Evolutionary conservation across 1,140 invertebrate species (phyloP).

Genomic region (Pollicipes pollicipes): DNA sequence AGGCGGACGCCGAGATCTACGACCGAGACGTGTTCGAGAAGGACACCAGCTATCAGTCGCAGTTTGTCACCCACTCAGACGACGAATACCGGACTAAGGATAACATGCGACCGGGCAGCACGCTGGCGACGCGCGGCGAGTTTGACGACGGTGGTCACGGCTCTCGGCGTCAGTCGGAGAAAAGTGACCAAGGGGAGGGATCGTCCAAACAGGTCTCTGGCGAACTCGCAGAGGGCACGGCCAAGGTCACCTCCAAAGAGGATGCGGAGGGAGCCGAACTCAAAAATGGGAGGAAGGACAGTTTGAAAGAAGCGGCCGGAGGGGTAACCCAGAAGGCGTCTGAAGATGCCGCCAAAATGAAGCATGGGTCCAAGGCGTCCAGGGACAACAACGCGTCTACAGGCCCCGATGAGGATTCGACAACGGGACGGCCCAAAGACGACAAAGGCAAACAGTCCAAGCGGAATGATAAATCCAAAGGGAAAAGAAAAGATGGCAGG

Average conservation of each 20-base stretch:
- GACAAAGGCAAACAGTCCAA: not conserved
- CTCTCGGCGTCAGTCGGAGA: not conserved
- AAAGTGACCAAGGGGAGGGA: not conserved
- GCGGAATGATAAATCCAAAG: not conserved
- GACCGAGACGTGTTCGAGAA: not conserved
- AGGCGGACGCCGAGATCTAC: not conserved
- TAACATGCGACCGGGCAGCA: not conserved
- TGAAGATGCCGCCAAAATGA: not conserved
- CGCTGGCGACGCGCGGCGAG: too few species aligned
- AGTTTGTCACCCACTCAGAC: not conserved
- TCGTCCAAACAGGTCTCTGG: not conserved
- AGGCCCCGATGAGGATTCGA: too few species aligned
- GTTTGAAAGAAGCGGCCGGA: too few species aligned
- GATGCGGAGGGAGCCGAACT: too few species aligned
- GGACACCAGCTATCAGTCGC: not conserved
- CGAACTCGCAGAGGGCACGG: too few species aligned
- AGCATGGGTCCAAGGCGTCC: too few species aligned
- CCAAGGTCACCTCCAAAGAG: too few species aligned
- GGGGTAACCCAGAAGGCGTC: not conserved
- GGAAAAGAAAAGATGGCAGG: not conserved
- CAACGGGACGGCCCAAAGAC: too few species aligned
- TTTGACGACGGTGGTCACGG: too few species aligned
- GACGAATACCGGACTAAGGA: not conserved
- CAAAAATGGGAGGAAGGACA: too few species aligned
- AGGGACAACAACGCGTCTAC: not conserved